Evolutionary conservation across 2,888 invertebrate genomes (phyloP).

Genomic region (Ichneumoninae sp.): DNA sequence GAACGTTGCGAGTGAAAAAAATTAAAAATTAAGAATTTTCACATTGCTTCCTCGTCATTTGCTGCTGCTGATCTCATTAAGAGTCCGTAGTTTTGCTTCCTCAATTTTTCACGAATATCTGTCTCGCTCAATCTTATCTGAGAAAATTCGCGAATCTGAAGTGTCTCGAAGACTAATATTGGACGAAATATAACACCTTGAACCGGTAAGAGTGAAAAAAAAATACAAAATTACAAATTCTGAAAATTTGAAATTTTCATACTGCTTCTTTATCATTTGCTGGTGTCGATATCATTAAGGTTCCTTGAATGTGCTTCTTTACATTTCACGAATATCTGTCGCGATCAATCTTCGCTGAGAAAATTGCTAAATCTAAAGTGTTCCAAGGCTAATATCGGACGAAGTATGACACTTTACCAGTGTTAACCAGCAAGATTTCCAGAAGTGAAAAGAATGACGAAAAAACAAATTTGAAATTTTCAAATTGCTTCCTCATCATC

Average conservation of each 20-base stretch:
- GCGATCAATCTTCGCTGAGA: too few relatives aligned
- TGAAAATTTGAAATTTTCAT: too few relatives aligned
- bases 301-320: too few relatives aligned
- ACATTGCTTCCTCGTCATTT: neutral
- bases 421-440: conserved; percentile 43
- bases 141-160: neutral
- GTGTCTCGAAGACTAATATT: neutral
- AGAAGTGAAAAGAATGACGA: conserved; percentile 25
- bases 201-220: conserved; percentile 48
- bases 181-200: neutral
- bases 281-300: too few relatives aligned
- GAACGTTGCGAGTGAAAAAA: conserved; percentile 51
- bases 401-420: too few relatives aligned
- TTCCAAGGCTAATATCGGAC: neutral
- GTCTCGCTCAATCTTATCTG: too few relatives aligned
- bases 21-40: conserved; percentile 10
- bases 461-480: neutral
- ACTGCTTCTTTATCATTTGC: too few relatives aligned
- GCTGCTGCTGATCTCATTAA: neutral
- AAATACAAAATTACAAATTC: conserved; percentile 42
- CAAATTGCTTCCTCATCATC: too few relatives aligned
- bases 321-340: too few relatives aligned
- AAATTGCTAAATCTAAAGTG: too few relatives aligned
- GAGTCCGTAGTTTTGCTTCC: neutral
- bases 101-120: neutral